Evolutionary conservation across 2,888 invertebrate genomes (phyloP).

Genomic region (Lepidonotus clava): DNA sequence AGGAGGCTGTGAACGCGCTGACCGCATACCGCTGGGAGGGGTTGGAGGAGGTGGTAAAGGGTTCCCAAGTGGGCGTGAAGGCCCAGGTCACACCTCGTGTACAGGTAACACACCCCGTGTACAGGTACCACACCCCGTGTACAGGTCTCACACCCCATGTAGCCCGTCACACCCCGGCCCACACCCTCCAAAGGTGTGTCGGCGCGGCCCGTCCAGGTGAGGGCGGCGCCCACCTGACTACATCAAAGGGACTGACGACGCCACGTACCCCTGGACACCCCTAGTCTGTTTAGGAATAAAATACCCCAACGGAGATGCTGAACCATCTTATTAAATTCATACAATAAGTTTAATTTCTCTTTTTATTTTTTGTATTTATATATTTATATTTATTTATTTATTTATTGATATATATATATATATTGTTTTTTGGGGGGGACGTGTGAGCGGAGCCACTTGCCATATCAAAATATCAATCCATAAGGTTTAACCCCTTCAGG

Average conservation of each 20-base stretch:
- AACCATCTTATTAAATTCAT: not conserved
- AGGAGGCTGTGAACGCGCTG: too few species aligned
- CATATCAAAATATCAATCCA: too few species aligned
- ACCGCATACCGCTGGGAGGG: not conserved
- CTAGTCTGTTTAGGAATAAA: not conserved
- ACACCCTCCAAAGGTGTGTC: not conserved
- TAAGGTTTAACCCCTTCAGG: too few species aligned
- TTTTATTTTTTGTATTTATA: not conserved
- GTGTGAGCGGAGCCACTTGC: too few species aligned
- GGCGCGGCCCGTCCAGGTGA: not conserved
- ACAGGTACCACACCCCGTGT: too few species aligned
- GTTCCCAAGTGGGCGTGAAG: not conserved
- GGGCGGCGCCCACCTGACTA: not conserved
- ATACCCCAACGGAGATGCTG: not conserved
- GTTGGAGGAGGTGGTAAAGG: not conserved
- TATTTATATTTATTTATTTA: too few species aligned
- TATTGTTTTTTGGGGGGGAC: too few species aligned
- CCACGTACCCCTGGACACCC: not conserved
- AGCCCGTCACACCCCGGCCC: too few species aligned
- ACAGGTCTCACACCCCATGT: too few species aligned
- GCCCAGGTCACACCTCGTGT: too few species aligned
- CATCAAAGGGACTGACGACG: not conserved
- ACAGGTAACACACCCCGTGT: too few species aligned
- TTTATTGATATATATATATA: too few species aligned
- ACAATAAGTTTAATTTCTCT: not conserved